Evolutionary conservation across 2,888 invertebrate species (phyloP).

Genomic region (Spicauda simplicius): DNA sequence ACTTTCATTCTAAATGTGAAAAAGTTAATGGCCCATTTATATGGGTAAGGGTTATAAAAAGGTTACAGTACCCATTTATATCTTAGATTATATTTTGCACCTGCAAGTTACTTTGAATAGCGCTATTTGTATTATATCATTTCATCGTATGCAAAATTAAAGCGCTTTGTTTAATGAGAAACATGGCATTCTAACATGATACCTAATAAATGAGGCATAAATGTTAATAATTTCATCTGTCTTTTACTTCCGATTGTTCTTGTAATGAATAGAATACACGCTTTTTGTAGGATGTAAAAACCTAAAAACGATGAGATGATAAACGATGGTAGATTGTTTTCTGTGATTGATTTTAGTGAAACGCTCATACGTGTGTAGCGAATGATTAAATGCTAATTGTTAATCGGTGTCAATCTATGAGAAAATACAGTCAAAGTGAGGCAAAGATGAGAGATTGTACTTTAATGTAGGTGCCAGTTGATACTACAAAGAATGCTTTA

Average conservation of each 20-base stretch:
- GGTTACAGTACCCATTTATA: constrained; percentile 22
- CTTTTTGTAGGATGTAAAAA: background rate
- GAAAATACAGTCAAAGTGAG: no score
- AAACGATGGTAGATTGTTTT: background rate
- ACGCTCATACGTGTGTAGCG: background rate
- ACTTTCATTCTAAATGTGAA: background rate
- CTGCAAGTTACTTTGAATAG: constrained; percentile 9
- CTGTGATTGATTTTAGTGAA: background rate
- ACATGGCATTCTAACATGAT: constrained; percentile 2
- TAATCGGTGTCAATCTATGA: no score
- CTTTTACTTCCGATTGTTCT: background rate
- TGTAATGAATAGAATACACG: background rate
- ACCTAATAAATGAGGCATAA: constrained; percentile 6
- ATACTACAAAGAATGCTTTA: no score
- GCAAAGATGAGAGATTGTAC: no score
- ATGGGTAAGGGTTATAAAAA: constrained; percentile 13
- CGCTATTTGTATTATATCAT: background rate
- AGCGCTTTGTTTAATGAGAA: constrained; percentile 4
- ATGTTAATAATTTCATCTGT: constrained; percentile 7
- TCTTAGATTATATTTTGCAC: constrained; percentile 27
- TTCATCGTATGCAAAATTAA: background rate
- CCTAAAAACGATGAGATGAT: background rate
- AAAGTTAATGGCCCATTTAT: background rate
- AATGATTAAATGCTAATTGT: background rate
- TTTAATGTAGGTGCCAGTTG: no score